phyloP scores from a whole-genome alignment of 1,140 invertebrate genomes.

The Euura lappo region DNA sequence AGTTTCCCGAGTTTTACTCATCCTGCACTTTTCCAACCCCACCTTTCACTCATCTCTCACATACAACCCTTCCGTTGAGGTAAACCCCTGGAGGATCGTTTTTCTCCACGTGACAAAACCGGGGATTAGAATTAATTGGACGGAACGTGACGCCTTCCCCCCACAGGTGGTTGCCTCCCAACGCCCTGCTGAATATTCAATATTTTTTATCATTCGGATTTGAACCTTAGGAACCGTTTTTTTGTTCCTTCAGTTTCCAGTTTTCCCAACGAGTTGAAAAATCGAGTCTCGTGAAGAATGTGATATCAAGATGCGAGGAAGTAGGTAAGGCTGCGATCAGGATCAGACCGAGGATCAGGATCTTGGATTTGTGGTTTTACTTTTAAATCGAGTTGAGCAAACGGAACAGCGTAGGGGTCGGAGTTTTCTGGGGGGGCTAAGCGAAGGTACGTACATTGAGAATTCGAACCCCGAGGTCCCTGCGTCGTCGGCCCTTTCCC shows the following conservation, averaged over 20 bases:
- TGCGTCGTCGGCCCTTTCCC: background rate
- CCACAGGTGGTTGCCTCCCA: background rate
- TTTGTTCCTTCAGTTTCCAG: too few species aligned
- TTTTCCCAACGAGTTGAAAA: too few species aligned
- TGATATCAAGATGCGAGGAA: background rate
- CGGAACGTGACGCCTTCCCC: background rate
- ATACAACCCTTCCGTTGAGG: too few species aligned
- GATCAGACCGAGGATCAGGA: background rate
- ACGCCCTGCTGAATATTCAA: too few species aligned
- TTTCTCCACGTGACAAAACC: background rate
- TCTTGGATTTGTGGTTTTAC: conserved; percentile 1
- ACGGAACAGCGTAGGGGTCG: background rate
- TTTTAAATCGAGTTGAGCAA: conserved; percentile 4
- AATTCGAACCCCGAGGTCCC: too few species aligned
- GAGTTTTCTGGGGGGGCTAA: background rate
- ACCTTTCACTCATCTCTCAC: too few species aligned
- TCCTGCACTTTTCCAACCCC: background rate
- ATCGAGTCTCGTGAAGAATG: background rate
- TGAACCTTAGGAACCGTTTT: too few species aligned
- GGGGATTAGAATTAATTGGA: background rate
- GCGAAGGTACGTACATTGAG: background rate
- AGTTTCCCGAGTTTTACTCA: background rate
- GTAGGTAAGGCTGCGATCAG: background rate
- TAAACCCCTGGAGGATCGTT: background rate
- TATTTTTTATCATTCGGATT: too few species aligned